phyloP scores from a whole-genome alignment of 2,888 invertebrate species.

The Axea sp. region DNA sequence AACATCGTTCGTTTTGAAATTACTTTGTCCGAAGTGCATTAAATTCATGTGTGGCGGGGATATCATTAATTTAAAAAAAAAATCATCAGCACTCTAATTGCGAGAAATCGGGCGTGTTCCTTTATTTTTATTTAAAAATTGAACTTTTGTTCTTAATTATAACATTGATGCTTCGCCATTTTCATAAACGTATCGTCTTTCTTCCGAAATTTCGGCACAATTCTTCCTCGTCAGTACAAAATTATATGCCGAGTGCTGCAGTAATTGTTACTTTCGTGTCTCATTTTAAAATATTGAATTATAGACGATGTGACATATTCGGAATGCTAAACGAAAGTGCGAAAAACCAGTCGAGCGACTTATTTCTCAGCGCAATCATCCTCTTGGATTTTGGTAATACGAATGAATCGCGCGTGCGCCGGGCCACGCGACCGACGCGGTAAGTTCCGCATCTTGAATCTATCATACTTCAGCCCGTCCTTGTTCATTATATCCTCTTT shows the following conservation, averaged over 20 bases:
- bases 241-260: conserved; percentile 2
- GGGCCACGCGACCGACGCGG: conserved; percentile 58
- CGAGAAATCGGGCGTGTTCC: no score
- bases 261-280: conserved; percentile 27
- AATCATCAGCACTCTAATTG: no score
- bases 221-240: not conserved
- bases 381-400: conserved; percentile 35
- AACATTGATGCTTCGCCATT: no score
- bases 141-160: no score
- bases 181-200: conserved; percentile 4
- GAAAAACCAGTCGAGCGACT: conserved; percentile 33
- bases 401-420: conserved; percentile 36
- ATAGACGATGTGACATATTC: conserved; percentile 37
- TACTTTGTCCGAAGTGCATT: no score
- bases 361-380: conserved; percentile 25
- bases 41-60: no score
- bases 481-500: conserved; percentile 6
- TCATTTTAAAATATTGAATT: conserved; percentile 39
- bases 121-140: no score
- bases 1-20: no score
- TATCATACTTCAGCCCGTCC: conserved; percentile 46
- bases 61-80: no score
- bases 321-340: conserved; percentile 42
- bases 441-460: conserved; percentile 29
- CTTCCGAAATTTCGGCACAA: conserved; percentile 10